A percentile compares a stretch with the other conserved stretches of the same genome.
phyloP scores from a whole-genome alignment of 2,113 vertebrate species.

The Ciconia boyciana region DNA sequence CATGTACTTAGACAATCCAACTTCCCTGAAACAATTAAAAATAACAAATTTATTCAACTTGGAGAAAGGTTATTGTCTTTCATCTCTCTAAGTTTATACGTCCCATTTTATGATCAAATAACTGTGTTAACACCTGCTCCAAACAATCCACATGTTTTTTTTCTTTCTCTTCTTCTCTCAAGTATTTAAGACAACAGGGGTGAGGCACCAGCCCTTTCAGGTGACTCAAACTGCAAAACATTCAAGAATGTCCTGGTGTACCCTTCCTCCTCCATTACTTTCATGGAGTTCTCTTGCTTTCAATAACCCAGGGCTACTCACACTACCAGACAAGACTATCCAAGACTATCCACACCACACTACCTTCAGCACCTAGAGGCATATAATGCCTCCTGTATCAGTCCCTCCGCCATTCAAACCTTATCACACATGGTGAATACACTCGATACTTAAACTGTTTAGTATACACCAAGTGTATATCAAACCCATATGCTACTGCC shows the following conservation, averaged over 20 bases:
- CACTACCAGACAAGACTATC: not conserved
- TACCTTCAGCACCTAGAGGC: not conserved
- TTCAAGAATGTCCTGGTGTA: not conserved
- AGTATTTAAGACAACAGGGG: not conserved
- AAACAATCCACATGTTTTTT: not conserved
- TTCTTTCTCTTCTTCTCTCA: not conserved
- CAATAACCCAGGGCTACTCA: not conserved
- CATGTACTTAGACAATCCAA: not conserved
- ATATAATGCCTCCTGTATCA: not conserved
- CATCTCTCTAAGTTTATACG: not conserved
- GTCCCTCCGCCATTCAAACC: not conserved
- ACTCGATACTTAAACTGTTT: not conserved
- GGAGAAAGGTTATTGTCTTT: not conserved
- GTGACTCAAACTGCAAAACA: not conserved
- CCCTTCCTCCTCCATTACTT: not conserved
- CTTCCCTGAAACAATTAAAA: not conserved
- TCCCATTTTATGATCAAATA: not conserved
- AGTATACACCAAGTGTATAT: not conserved
- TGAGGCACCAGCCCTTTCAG: not conserved
- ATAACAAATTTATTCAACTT: not conserved
- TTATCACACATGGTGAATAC: not conserved
- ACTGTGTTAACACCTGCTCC: not conserved
- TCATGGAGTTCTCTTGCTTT: not conserved
- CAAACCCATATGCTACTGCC: not conserved
- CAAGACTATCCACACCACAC: not conserved